Conservation (phyloP, 2,113 vertebrate genomes). For the Dolichotis patagonum region DNA sequence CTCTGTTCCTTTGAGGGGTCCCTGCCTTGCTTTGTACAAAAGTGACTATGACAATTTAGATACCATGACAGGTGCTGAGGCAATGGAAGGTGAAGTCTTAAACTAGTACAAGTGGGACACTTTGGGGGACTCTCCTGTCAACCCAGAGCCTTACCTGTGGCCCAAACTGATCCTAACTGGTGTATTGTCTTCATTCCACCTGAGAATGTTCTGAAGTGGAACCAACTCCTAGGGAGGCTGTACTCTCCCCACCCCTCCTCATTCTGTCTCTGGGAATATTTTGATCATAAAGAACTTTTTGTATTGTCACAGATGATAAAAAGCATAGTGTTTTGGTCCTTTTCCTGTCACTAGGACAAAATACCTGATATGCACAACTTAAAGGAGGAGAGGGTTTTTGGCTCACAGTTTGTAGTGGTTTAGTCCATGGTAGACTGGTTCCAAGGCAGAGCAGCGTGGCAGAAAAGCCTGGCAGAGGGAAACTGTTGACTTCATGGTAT, state of each 20-base stretch:
- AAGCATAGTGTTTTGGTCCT: neutral
- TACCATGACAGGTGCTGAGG: neutral
- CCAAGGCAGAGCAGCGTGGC: neutral
- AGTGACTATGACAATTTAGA: neutral
- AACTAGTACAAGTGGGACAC: accelerated
- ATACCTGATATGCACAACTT: neutral
- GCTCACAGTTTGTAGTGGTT: neutral
- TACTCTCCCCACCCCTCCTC: accelerated
- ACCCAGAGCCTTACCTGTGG: neutral
- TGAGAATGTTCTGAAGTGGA: neutral
- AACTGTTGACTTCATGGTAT: neutral
- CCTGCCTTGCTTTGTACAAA: neutral
- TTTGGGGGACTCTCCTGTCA: neutral
- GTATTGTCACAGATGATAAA: neutral
- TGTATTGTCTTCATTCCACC: neutral
- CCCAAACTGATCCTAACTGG: no score
- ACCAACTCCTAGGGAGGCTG: accelerated
- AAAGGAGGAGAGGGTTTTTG: neutral
- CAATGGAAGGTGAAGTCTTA: neutral
- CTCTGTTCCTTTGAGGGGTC: neutral
- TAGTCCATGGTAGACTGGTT: neutral
- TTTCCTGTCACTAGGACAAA: neutral
- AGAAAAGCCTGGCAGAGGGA: neutral
- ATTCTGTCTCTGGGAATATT: neutral
- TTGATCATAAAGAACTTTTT: neutral